These are phyloP conservation scores for Euplagia quadripunctaria DNA, from an alignment of 2,888 invertebrate species.

Conservation along the genomic window DNA sequence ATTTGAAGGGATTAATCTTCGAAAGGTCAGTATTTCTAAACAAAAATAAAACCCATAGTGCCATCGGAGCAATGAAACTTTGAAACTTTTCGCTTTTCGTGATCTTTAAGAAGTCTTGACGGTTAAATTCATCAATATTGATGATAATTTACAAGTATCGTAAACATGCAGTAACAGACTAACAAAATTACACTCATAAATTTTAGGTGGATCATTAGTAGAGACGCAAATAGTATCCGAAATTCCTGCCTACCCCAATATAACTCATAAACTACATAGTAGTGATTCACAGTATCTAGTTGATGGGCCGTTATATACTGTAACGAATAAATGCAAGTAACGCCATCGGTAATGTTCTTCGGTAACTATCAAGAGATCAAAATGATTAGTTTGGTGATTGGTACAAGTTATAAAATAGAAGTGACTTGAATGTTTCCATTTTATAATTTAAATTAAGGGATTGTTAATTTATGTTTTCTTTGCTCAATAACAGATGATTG, in stretches of 20 bases:
- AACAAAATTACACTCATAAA: neutral
- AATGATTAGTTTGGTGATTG: constrained; percentile 32
- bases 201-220: neutral
- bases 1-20: too few species aligned
- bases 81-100: too few species aligned
- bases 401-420: constrained; percentile 16
- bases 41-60: too few species aligned
- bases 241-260: constrained; percentile 4
- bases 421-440: neutral
- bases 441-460: too few species aligned
- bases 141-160: neutral
- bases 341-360: constrained; percentile 9
- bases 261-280: constrained; percentile 12
- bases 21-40: too few species aligned
- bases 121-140: neutral
- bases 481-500: too few species aligned
- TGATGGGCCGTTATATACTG: constrained; percentile 5
- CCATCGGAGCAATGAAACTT: too few species aligned
- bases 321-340: constrained; percentile 18
- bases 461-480: too few species aligned
- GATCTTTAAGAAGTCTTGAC: neutral
- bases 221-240: neutral
- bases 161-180: neutral
- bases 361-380: constrained; percentile 41
- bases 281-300: constrained; percentile 9